These are phyloP conservation scores for Micrasema minimum DNA, from an alignment of 1,140 invertebrate genomes.

Conservation along the genomic window DNA sequence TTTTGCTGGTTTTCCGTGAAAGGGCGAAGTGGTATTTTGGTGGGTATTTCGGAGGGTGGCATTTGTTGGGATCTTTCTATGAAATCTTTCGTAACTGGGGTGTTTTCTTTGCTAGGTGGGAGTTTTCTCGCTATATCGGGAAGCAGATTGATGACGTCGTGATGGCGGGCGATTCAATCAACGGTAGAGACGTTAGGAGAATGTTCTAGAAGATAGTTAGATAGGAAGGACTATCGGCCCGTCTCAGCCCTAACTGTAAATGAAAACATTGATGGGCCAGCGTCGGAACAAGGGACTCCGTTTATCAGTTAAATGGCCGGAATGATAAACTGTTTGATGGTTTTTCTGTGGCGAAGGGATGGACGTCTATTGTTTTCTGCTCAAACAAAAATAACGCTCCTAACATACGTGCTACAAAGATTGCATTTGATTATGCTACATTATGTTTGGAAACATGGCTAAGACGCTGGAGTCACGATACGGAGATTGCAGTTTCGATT, in stretches of 20 bases:
- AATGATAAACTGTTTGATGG: slow-evolving; percentile 45
- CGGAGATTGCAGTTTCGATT: too few relatives aligned
- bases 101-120: not conserved
- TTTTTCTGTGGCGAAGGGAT: slow-evolving; percentile 25
- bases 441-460: too few relatives aligned
- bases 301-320: slow-evolving; percentile 47
- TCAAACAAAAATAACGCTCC: too few relatives aligned
- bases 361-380: slow-evolving; percentile 12
- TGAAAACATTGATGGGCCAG: slow-evolving; percentile 45
- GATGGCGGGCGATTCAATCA: slow-evolving; percentile 49
- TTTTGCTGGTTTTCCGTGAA: not conserved
- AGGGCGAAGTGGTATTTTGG: not conserved
- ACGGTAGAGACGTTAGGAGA: slow-evolving; percentile 30
- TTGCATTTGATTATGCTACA: too few relatives aligned
- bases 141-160: slow-evolving; percentile 45
- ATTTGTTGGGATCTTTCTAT: not conserved
- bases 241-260: slow-evolving; percentile 27
- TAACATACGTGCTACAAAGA: too few relatives aligned
- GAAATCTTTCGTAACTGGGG: not conserved
- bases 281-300: slow-evolving; percentile 14
- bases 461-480: too few relatives aligned
- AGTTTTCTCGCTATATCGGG: slow-evolving; percentile 1
- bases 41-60: not conserved
- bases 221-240: slow-evolving; percentile 21
- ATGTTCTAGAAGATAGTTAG: slow-evolving; percentile 32